These are phyloP conservation scores for Netelia virgata DNA, from an alignment of 2,888 invertebrate genomes.

Conservation along the genomic window DNA sequence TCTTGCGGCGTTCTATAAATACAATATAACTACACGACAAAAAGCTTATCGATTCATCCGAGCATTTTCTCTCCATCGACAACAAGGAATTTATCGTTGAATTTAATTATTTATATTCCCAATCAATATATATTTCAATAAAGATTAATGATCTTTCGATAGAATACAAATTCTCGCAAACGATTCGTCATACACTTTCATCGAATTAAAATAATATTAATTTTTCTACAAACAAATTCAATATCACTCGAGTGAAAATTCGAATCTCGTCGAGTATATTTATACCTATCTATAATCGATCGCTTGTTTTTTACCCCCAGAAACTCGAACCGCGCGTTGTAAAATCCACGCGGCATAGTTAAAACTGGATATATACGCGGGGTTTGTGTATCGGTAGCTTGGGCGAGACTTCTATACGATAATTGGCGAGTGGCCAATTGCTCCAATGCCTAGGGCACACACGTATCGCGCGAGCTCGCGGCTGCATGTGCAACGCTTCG, in stretches of 20 bases:
- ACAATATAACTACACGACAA: slow-evolving; percentile 44
- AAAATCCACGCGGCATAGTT: slow-evolving; percentile 45
- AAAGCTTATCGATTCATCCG: slow-evolving; percentile 65
- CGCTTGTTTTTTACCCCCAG: background rate
- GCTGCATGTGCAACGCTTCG: slow-evolving; percentile 38
- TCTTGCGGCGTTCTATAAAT: slow-evolving; percentile 57
- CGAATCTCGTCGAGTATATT: background rate
- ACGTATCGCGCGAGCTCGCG: slow-evolving; percentile 48
- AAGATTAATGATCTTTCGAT: background rate
- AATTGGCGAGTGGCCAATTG: slow-evolving; percentile 78
- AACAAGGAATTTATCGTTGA: background rate
- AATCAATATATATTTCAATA: background rate
- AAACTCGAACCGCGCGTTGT: slow-evolving; percentile 31
- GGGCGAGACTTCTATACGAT: slow-evolving; percentile 57
- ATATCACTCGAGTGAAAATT: too few species aligned
- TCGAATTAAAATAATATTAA: background rate
- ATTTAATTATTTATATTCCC: slow-evolving; percentile 20
- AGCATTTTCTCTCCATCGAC: slow-evolving; percentile 43
- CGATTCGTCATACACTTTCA: background rate
- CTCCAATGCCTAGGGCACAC: slow-evolving; percentile 73
- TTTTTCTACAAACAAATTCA: slow-evolving; percentile 5
- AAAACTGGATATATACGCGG: slow-evolving; percentile 23
- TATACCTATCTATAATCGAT: background rate
- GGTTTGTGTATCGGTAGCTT: slow-evolving; percentile 62
- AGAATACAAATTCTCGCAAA: background rate